These are phyloP conservation scores for Platycheirus albimanus DNA, from an alignment of 2,888 invertebrate species.

Conservation along the genomic window DNA sequence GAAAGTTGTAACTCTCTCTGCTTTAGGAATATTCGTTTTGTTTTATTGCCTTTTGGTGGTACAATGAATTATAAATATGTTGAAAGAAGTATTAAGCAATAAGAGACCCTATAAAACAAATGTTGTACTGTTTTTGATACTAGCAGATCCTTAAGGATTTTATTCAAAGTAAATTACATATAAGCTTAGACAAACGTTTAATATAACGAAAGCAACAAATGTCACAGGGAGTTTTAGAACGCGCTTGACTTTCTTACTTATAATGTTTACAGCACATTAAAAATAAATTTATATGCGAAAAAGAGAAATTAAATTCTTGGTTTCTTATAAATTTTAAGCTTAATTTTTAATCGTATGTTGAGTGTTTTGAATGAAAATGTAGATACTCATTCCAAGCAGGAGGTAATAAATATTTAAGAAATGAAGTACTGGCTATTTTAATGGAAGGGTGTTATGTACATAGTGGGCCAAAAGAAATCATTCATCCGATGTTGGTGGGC, in stretches of 20 bases:
- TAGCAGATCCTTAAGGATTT: not conserved
- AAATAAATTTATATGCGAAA: too few relatives aligned
- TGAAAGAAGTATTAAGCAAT: slow-evolving; percentile 4
- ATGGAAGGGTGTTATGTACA: too few relatives aligned
- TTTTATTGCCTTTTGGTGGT: slow-evolving; percentile 55
- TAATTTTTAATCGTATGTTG: too few relatives aligned
- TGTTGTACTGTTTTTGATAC: not conserved
- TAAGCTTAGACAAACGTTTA: not conserved
- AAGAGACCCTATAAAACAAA: slow-evolving; percentile 3
- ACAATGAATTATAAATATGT: slow-evolving; percentile 44
- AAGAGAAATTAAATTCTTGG: too few relatives aligned
- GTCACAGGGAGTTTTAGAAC: not conserved
- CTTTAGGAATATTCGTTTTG: slow-evolving; percentile 18
- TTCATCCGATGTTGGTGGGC: too few relatives aligned
- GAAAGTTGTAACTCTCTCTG: slow-evolving; percentile 31
- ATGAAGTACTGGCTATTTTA: too few relatives aligned
- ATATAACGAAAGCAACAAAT: not conserved
- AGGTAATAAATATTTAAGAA: too few relatives aligned
- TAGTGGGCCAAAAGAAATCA: too few relatives aligned
- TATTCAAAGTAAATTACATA: not conserved
- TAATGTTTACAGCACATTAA: too few relatives aligned
- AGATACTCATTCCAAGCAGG: too few relatives aligned
- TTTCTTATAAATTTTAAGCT: too few relatives aligned
- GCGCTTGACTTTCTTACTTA: not conserved
- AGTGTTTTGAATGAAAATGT: too few relatives aligned